Evolutionary conservation across 2,113 vertebrate genomes (phyloP).

Genomic region (Protobothrops flavoviridis): DNA sequence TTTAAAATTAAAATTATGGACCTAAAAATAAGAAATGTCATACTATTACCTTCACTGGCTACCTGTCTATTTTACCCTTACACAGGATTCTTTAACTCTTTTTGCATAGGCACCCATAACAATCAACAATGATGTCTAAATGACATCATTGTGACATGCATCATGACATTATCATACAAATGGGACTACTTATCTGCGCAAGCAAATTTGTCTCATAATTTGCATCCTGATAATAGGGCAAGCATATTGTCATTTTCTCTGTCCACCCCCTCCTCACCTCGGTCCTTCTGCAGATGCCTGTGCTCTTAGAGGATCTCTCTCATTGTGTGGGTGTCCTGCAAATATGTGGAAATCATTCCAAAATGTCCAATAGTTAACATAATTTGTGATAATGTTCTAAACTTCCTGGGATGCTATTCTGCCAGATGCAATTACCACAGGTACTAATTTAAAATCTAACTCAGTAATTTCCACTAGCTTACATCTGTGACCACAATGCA

Average conservation of each 20-base stretch:
- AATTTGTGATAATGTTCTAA: background rate
- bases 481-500: constrained; percentile 42
- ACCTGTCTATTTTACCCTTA: background rate
- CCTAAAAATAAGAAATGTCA: background rate
- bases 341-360: too few species aligned
- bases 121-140: background rate
- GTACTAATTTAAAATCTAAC: background rate
- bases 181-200: background rate
- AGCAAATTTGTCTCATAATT: background rate
- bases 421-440: background rate
- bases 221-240: background rate
- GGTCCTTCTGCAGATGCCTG: background rate
- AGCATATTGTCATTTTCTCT: background rate
- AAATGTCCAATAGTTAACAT: background rate
- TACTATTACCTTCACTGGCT: background rate
- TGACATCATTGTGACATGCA: background rate
- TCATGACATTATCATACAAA: background rate
- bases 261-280: background rate
- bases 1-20: background rate
- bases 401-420: background rate
- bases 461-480: background rate
- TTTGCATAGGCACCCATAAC: background rate
- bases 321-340: background rate
- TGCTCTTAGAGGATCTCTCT: background rate
- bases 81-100: background rate